Conservation (phyloP, 2,797 vertebrate genomes). For the Atherinosoma microstoma region DNA sequence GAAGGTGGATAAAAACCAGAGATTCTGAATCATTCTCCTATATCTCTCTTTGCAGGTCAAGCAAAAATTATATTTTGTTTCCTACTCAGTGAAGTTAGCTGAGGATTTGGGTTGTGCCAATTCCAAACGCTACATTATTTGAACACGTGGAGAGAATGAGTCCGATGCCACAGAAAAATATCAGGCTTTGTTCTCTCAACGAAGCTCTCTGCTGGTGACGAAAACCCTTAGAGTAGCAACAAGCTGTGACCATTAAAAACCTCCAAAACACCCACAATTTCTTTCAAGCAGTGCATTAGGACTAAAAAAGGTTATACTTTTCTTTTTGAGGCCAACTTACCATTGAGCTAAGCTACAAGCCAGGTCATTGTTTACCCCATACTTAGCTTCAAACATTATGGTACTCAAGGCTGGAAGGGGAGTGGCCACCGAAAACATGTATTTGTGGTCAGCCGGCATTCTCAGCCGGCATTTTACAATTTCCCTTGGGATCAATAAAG, state of each 20-base stretch:
- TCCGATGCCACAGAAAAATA: constrained; percentile 4
- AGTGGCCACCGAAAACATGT: constrained; percentile 1
- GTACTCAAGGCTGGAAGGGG: neutral
- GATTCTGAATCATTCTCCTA: constrained; percentile 8
- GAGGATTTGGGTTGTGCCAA: constrained; percentile 13
- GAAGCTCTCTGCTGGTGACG: constrained; percentile 24
- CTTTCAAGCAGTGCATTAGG: constrained; percentile 24
- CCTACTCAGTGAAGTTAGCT: constrained; percentile 11
- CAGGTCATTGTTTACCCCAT: constrained; percentile 9
- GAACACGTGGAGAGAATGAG: constrained; percentile 12
- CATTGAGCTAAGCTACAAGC: constrained; percentile 3
- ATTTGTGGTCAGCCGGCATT: constrained; percentile 14
- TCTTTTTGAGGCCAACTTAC: neutral
- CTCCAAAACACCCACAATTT: constrained; percentile 23
- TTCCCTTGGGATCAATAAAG: no score
- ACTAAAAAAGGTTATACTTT: constrained; percentile 17
- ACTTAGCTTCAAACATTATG: constrained; percentile 2
- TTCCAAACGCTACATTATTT: constrained; percentile 3
- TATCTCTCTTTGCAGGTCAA: constrained; percentile 20
- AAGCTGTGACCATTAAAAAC: constrained; percentile 29
- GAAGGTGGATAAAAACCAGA: neutral
- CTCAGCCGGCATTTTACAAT: no score
- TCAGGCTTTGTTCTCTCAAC: constrained; percentile 31
- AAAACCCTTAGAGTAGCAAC: constrained; percentile 21
- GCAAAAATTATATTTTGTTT: neutral